Percentiles rank a stretch among this genome's conserved stretches.
phyloP scores from a whole-genome alignment of 2,888 invertebrate genomes.

The Drosophila vallismaia region DNA sequence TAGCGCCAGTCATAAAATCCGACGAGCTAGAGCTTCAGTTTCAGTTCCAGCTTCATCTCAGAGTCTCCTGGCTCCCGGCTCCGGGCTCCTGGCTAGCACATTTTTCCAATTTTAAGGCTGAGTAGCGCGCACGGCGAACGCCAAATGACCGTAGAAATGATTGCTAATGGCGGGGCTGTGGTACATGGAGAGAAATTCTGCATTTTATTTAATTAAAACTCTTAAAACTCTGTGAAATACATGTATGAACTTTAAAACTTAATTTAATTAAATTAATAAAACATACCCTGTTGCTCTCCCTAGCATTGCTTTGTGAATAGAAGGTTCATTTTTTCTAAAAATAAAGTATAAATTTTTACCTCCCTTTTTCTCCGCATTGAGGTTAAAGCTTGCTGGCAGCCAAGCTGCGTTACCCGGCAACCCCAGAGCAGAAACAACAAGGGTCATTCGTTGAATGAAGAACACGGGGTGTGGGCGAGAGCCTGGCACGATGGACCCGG shows the following conservation, averaged over 20 bases:
- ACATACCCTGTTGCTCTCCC: neutral
- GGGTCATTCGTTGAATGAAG: conserved; percentile 57
- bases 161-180: conserved; percentile 58
- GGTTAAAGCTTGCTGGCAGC: conserved; percentile 3
- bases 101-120: conserved; percentile 79
- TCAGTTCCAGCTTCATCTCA: conserved; percentile 13
- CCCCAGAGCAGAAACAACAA: conserved; percentile 40
- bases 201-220: neutral
- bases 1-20: conserved; percentile 76
- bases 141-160: conserved; percentile 76
- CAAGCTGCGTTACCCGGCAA: conserved; percentile 64
- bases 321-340: neutral
- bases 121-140: conserved; percentile 70
- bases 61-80: conserved; percentile 16
- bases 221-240: neutral
- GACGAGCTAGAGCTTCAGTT: conserved; percentile 52
- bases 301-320: neutral
- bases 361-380: neutral
- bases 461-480: neutral
- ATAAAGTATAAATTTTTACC: neutral
- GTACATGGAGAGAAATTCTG: neutral
- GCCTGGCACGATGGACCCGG: neutral
- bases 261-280: neutral
- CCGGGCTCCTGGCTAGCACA: conserved; percentile 43
- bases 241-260: neutral